These are phyloP conservation scores for Suricata suricatta DNA, from an alignment of 2,113 vertebrate species.

Conservation along the genomic window DNA sequence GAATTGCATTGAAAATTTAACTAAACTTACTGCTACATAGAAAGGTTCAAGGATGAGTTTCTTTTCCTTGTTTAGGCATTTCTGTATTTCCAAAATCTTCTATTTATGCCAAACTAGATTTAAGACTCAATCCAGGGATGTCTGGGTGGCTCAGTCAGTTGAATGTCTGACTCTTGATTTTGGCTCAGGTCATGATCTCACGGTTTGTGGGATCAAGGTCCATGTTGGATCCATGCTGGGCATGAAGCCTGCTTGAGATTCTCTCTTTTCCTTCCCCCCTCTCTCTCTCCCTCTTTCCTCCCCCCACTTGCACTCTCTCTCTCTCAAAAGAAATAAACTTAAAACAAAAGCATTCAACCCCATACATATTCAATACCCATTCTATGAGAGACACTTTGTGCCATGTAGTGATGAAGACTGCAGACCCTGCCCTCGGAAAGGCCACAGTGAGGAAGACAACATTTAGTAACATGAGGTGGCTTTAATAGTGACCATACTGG, in stretches of 20 bases:
- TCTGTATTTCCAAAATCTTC: neutral
- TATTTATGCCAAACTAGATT: neutral
- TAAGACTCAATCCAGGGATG: neutral
- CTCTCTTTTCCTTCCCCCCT: no score
- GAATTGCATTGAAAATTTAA: neutral
- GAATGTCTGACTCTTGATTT: no score
- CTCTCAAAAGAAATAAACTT: no score
- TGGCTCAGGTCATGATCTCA: no score
- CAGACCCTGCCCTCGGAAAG: neutral
- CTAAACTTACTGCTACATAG: neutral
- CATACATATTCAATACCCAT: neutral
- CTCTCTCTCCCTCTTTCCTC: no score
- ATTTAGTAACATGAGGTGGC: neutral
- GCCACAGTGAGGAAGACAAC: neutral
- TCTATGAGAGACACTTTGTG: neutral
- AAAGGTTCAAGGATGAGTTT: neutral
- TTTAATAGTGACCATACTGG: neutral
- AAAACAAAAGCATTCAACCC: neutral
- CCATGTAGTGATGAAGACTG: neutral
- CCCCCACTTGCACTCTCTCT: no score
- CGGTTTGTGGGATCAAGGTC: no score
- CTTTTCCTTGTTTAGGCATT: neutral
- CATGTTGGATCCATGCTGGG: no score
- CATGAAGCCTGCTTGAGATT: no score
- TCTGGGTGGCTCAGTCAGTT: no score